Evolutionary conservation across 2,797 vertebrate species (phyloP), one percentile per base, ranked within the genome.

Genomic region (Fistularia tabacaria): DNA sequence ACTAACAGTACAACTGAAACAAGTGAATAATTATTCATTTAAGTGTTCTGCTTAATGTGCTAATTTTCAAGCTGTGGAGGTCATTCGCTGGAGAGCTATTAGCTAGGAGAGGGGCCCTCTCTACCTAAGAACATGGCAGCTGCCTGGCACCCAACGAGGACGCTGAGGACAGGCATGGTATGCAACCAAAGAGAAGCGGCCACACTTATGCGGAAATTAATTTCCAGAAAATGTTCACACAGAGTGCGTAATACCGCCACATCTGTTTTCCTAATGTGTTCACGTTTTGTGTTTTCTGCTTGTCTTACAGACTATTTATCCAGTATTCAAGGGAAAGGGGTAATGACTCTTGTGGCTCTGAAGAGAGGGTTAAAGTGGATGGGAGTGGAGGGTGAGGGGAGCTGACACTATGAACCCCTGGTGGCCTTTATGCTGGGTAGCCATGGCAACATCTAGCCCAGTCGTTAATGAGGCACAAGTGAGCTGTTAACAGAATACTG

Each of bases 21-120:
- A 85, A 90, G 87, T 82, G 81, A 80, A 79, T 89, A 89, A 90
- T 90, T 91, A 85, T 81, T 79, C 76, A 86, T 89, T 86, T 80
- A 88, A 89, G 87, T 87, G 88, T 86, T 86, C 81, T 81, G 85
- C 83, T 89, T 88, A 89, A 89, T 89, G 84, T 48, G 77, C 85
- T 89, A 82, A 51, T 89, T 90, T 90, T 89, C 87, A 87, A 81
- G 81, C 82, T 79, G 86, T 84, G 84, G 82, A 81, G 87, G 87
- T 88, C 81, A 81, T 82, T 79, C 40, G 56, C 74, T 87, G 75
- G 76, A 89, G 87, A 81, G 69, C 83, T 80, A 82, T 86, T 88
- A 84, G 74, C 12, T 42, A 61, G 52, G 78, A 81, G 81, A 75
- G 78, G 71, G 65, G 14, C 52, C 71, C 74, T 82, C 77, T 81